A percentile compares a stretch with the other conserved stretches of the same genome.
Conservation (phyloP, 2,797 vertebrate genomes). For the Thunnus albacares region DNA sequence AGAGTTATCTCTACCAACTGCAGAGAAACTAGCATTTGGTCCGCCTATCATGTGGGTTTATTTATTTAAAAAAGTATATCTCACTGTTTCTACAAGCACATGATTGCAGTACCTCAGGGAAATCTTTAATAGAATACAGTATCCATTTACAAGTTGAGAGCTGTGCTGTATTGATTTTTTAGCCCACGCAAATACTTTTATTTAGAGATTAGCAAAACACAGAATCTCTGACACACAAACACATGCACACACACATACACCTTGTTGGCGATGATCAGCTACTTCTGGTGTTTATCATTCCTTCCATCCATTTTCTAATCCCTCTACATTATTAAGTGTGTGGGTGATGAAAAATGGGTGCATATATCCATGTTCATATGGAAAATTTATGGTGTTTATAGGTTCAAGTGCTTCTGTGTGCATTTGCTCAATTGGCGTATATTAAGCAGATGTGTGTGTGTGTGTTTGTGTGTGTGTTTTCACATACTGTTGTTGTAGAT, state of each 20-base stretch:
- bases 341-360: conserved; percentile 13
- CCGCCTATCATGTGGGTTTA: too few species aligned
- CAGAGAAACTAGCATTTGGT: background rate
- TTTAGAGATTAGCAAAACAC: conserved; percentile 36
- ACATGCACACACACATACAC: background rate
- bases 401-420: conserved; percentile 3
- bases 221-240: conserved; percentile 1
- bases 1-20: background rate
- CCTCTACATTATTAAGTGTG: conserved; percentile 13
- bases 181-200: conserved; percentile 28
- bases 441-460: conserved; percentile 45
- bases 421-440: conserved; percentile 42
- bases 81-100: conserved; percentile 6
- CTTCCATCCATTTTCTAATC: conserved; percentile 1
- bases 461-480: conserved; percentile 41
- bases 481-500: conserved; percentile 78
- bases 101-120: conserved; percentile 16
- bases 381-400: conserved; percentile 20
- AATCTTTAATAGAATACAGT: conserved; percentile 24
- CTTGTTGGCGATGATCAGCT: background rate
- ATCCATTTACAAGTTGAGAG: conserved; percentile 35
- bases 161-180: conserved; percentile 35
- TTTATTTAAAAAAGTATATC: background rate
- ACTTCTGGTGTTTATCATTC: background rate
- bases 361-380: conserved; percentile 12